Base-by-base conservation (phyloP, 2,888 invertebrate genomes). In the Entomobrya proxima region DNA sequence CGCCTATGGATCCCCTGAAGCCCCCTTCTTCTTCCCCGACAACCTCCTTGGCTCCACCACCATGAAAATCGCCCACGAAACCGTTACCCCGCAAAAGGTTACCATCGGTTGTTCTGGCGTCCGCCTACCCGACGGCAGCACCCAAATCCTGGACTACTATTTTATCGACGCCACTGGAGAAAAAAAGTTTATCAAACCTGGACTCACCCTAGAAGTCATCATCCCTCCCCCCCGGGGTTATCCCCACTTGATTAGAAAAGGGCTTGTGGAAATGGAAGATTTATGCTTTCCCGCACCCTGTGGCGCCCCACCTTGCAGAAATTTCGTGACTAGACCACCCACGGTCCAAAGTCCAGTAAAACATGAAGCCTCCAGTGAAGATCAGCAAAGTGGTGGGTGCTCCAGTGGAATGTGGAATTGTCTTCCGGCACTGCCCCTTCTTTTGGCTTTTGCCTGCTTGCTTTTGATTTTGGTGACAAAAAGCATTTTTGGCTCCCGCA, bases 221-320 rank as follows among this genome's bases (percentile, higher is more conserved):
- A 87, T 89, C 61, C 88, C 89, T 5, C 81, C 86, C 9, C 84
- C 88, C 2, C 40, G 44, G 0, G 78, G 84, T 13, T 79, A 81
- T 47, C 87, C 85, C 15, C 80, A 85, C 44, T 50, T 87, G 15
- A 69, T 61, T 24, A 75, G 87, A 3, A 78, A 69, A 21, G 69
- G 77, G 30, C 75, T 77, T 5, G 86, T 89, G 21, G 75, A 64
- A 55, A 88, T 89, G 86, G 81, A 86, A 35, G 89, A 89, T 47
- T 83, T 89, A 61, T 89, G 89, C 55, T 89, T 89, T 76, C 89
- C 89, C 1, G 74, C 52, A 2, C 82, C 87, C 24, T 89, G 89
- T 77, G 74, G 69, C 0, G 81, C 82, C 30, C 58, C 78, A 18
- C 64, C 80, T n/a, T 89, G 89, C 61, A 27, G 69, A 30, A 50